Evolutionary conservation across 2,797 vertebrate genomes (phyloP).

Genomic region (Falco berigora): DNA sequence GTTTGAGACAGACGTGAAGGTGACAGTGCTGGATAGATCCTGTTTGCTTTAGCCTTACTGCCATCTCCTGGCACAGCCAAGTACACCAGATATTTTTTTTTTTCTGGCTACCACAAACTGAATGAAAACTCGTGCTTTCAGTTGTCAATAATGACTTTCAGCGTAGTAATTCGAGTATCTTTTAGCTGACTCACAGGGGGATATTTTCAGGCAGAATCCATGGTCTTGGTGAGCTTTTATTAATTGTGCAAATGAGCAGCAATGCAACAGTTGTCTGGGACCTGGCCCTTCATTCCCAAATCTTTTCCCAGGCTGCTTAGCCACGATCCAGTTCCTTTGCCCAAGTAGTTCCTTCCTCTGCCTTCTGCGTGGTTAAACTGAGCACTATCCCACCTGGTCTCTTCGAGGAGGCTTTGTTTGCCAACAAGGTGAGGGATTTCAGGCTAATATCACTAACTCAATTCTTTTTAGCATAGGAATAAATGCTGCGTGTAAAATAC

Average conservation of each 20-base stretch:
- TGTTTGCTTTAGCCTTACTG: not conserved
- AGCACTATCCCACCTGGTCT: not conserved
- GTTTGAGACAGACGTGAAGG: accelerated
- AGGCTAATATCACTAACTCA: not conserved
- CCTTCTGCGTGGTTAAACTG: not conserved
- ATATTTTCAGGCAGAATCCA: not conserved
- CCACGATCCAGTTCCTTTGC: not conserved
- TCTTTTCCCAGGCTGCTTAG: not conserved
- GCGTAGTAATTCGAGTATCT: not conserved
- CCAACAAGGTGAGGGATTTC: not conserved
- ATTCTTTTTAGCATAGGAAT: not conserved
- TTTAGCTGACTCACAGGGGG: not conserved
- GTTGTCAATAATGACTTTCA: not conserved
- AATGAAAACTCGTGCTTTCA: accelerated
- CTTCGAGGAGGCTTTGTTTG: not conserved
- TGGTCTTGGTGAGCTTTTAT: not conserved
- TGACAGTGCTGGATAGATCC: not conserved
- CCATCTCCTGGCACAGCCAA: not conserved
- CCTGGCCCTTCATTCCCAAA: not conserved
- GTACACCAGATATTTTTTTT: not conserved
- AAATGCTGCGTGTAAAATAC: not conserved
- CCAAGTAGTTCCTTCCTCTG: not conserved
- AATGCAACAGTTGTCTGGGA: not conserved
- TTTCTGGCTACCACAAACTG: not conserved
- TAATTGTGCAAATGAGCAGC: not conserved